Conservation (phyloP, 2,888 invertebrate genomes). For the Agapostemon virescens region DNA sequence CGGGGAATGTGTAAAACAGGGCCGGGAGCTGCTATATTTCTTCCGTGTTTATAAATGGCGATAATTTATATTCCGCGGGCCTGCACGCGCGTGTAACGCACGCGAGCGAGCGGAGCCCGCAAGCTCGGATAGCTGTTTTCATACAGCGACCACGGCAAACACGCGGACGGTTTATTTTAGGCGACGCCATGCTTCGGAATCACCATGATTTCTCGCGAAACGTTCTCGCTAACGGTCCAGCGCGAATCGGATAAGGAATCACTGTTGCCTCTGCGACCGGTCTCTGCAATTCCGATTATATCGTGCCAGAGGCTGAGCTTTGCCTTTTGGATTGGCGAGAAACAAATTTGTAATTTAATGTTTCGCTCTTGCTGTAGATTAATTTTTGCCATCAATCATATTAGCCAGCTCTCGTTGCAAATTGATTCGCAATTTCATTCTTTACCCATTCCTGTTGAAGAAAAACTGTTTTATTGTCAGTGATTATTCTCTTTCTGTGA, state of each 20-base stretch:
- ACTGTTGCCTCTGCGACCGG: not conserved
- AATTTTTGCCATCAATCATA: no score
- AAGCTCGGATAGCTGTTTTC: constrained; percentile 3
- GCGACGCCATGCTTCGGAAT: constrained; percentile 20
- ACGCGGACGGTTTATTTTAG: constrained; percentile 36
- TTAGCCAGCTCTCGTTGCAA: no score
- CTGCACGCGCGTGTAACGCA: not conserved
- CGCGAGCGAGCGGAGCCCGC: no score
- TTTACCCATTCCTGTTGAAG: no score
- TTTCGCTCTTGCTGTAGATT: no score
- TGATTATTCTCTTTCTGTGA: no score
- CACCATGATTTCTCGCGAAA: constrained; percentile 29
- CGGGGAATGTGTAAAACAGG: not conserved
- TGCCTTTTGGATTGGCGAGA: no score
- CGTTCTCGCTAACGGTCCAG: not conserved
- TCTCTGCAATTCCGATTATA: no score
- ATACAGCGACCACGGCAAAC: constrained; percentile 14
- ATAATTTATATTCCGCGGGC: constrained; percentile 12
- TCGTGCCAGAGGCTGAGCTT: no score
- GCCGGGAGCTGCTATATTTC: not conserved
- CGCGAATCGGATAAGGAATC: not conserved
- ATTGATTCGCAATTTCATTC: no score
- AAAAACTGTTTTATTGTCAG: no score
- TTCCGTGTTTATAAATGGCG: not conserved
- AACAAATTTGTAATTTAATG: no score